Base-by-base conservation (phyloP, 2,888 invertebrate genomes). In the Monoplex corrugatus region DNA sequence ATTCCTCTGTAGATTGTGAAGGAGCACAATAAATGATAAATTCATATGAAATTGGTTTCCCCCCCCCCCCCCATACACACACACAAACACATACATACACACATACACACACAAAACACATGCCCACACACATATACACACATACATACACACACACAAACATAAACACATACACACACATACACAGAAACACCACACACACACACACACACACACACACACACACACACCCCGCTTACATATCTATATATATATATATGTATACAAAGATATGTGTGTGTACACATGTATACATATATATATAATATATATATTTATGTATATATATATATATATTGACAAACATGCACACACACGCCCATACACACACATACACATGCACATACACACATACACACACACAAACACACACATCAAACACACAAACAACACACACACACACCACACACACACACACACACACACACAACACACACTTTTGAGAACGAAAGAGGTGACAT, bases 141-240 rank as follows among this genome's bases (percentile, higher is more conserved):
- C 40, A 40, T 2, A 40, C 78, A 35, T 13, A 35, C 40, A 78
- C 40, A 78, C 23, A 8, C 75, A 75, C 72, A 72, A 32, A 8
- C 72, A 35, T 35, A 72, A 32, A 72, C 35, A 72, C 72, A 72
- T 35, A 72, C 35, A 72, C 72, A 72, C 35, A 72, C 32, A 50
- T 50, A 23, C 50, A 50, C 50, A 13, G 23, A 50, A 28, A 63
- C 8, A 2, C 35, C 44, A 35, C 44, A 82, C 82, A 83, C 32
- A 83, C 83, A 83, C 83, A 83, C 50, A 50, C 50, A 50, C 50
- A 35, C 83, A 19, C 83, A 35, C 45, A 32, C 82, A 83, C 45
- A 32, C 83, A 50, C 50, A 45, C 82, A 44, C 44, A 28, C 82
- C 50, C 32, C 50, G 35, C 50, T 19, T 50, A 19, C 83, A 35